Evolutionary conservation across 2,888 invertebrate species (phyloP), one percentile per base, ranked within the genome.

Genomic region (Metallyticus violacea): DNA sequence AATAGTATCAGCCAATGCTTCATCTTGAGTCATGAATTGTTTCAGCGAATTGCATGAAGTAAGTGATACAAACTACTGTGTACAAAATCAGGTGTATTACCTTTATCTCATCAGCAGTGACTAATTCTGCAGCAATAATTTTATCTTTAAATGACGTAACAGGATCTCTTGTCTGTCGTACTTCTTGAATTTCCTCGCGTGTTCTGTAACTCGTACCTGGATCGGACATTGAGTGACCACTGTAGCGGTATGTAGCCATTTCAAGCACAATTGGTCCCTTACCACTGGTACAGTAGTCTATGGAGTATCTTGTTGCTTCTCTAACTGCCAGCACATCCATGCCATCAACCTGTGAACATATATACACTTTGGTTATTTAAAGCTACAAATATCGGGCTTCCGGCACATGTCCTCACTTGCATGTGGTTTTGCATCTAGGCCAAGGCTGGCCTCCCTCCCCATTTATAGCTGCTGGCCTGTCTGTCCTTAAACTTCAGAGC

Each of bases 291-390:
- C 93, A 93, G 89, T 93, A 92, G 1, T 94, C 93, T 62, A 92
- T 91, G 15, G 93, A 93, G 90, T 93, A 95, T 83, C 91, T 87
- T n/a, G 96, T 94, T 26, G 98, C 99, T 92, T 98, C 98, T 89
- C 96, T 93, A 0, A 99, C 96, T 2, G 98, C 98, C 86, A 99
- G 91, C 0, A 99, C 95, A 92, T 99, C 99, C 99, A 99, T 99
- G 88, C 99, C 99, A 93, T 99, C 99, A 4, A 94, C 93, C 93
- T 93, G 26, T 78, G 5, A n/a, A 25, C 25, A 7, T 30, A 81
- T 26, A 26, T 6, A 80, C 6, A 30, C 26, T 25, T 26, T 9
- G n/a, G n/a, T n/a, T n/a, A n/a, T n/a, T n/a, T n/a, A n/a, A n/a
- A n/a, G n/a, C n/a, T n/a, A n/a, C n/a, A n/a, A n/a, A n/a, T n/a